A percentile compares a stretch with the other conserved stretches of the same genome.
Evolutionary conservation across 2,113 vertebrate species (phyloP).

Genomic region (Epinephelus cyanopodus): DNA sequence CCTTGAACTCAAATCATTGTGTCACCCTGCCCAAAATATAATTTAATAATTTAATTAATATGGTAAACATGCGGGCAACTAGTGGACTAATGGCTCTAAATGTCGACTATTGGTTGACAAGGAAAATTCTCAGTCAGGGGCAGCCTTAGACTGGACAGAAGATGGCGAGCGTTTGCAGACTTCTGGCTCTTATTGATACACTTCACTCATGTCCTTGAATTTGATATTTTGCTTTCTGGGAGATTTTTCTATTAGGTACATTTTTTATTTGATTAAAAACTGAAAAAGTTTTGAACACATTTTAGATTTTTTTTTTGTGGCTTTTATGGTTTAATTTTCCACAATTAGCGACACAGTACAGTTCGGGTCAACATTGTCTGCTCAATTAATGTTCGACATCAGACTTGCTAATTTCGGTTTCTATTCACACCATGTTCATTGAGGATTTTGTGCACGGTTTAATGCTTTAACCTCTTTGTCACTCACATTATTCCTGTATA

Average conservation of each 20-base stretch:
- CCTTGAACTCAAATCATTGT: too few species aligned
- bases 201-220: constrained; percentile 37
- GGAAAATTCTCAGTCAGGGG: too few species aligned
- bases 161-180: constrained; percentile 6
- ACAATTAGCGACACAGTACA: neutral
- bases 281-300: too few species aligned
- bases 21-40: too few species aligned
- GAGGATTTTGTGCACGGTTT: neutral
- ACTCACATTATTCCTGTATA: neutral
- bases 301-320: too few species aligned
- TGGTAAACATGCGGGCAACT: too few species aligned
- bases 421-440: neutral
- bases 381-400: neutral
- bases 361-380: neutral
- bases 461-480: neutral
- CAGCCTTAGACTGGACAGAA: neutral
- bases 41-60: too few species aligned
- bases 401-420: neutral
- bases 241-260: too few species aligned
- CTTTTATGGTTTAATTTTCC: too few species aligned
- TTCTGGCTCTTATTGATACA: constrained; percentile 9
- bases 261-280: too few species aligned
- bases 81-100: too few species aligned
- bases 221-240: constrained; percentile 22
- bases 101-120: too few species aligned